Evolutionary conservation across 2,888 invertebrate species (phyloP), one percentile per base, ranked within the genome.

Genomic region (Cephus runcator): DNA sequence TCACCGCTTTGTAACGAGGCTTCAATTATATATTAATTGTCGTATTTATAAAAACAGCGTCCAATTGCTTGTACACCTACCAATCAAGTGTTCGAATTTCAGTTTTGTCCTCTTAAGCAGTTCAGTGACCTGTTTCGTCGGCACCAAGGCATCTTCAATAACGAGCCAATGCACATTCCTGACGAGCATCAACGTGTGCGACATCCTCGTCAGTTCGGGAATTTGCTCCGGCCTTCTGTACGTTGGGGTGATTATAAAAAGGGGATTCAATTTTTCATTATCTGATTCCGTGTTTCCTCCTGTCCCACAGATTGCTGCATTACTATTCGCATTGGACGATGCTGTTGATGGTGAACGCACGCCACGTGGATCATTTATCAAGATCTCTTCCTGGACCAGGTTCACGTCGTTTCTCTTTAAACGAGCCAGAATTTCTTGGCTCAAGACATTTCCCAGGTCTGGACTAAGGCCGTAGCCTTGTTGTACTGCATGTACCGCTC

Each of bases 141-240:
- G 92, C 69, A 87, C 89, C 82, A 92, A 91, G 11, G 95, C 93
- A 90, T 96, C 96, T 89, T 96, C 96, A 77, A 96, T 94, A 56
- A 96, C 93, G 83, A 96, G 93, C 96, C 96, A 96, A 84, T 94
- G 93, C 69, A 96, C 88, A 88, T 95, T 94, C 78, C 92, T 92
- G 34, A 96, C 93, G 88, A 94, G 94, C 91, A 94, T 93, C 75
- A 96, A 91, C 0, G 96, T 96, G 84, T 96, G 94, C 1, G 94
- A 93, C 82, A 96, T 91, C 81, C 96, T 92, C 69, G 96, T 97
- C 79, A 97, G 92, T 89, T 97, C 97, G 11, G 97, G 95, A 87
- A 96, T 93, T 91, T 97, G 97, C 88, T 96, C 95, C 68, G 95
- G 94, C 85, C 96, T 93, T 82, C 94, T 93, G 89, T 95, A 95